These are phyloP conservation scores for Epistrophe grossulariae DNA, from an alignment of 2,888 invertebrate genomes.

Conservation along the genomic window DNA sequence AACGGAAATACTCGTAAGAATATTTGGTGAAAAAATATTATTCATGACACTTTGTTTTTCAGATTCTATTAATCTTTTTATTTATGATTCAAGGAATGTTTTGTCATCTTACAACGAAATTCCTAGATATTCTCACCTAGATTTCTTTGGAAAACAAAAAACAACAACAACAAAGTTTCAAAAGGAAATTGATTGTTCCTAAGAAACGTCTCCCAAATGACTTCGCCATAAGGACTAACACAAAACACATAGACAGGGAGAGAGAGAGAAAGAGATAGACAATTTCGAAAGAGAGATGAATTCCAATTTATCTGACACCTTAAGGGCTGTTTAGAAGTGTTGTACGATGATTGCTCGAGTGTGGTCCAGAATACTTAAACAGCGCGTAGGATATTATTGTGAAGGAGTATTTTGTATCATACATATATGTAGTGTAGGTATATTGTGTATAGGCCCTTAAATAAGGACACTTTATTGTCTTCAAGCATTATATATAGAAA, in stretches of 20 bases:
- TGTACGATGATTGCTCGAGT: conserved; percentile 30
- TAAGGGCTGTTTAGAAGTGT: conserved; percentile 33
- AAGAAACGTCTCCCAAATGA: neutral
- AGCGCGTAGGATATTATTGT: neutral
- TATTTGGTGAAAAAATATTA: no score
- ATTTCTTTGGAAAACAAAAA: neutral
- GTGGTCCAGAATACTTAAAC: conserved; percentile 25
- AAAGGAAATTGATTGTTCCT: conserved; percentile 22
- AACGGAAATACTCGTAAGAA: no score
- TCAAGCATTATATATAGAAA: neutral
- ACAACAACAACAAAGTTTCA: neutral
- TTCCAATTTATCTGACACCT: conserved; percentile 40
- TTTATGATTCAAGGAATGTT: neutral
- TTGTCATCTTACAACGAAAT: neutral
- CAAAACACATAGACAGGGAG: neutral
- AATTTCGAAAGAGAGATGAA: conserved; percentile 24
- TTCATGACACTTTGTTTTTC: neutral
- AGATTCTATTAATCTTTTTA: neutral
- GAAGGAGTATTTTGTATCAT: neutral
- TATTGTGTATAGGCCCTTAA: neutral
- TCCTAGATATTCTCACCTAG: neutral
- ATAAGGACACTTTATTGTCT: conserved; percentile 31
- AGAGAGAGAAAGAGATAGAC: neutral
- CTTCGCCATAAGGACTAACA: neutral
- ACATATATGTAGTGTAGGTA: no score